A percentile compares a stretch with the other conserved stretches of the same genome.
Evolutionary conservation across 37 sponge, comb jelly and placozoan species (phyloP).

Genomic region (Ianthella basta): DNA sequence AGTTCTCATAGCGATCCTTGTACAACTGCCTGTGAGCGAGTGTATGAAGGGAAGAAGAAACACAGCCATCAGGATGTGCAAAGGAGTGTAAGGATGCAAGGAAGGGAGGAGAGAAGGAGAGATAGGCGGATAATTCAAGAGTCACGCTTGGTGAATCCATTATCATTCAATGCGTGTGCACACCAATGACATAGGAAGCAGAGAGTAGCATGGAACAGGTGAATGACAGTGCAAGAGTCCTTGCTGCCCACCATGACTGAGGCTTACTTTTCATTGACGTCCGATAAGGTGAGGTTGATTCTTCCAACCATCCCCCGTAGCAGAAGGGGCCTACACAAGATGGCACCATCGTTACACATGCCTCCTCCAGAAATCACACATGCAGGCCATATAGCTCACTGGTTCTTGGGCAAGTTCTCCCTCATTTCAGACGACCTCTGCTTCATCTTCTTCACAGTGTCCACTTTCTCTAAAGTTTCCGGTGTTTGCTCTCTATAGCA

Average conservation of each 20-base stretch:
- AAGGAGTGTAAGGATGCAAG: no score
- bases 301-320: slow-evolving; percentile 16
- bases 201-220: no score
- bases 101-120: no score
- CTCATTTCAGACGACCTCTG: neutral
- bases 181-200: neutral
- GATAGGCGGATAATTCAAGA: neutral
- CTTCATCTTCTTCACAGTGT: slow-evolving; percentile 17
- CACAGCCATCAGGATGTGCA: neutral
- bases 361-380: neutral
- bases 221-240: neutral
- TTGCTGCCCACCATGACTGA: neutral
- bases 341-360: no score
- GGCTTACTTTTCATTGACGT: slow-evolving; percentile 17
- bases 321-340: neutral
- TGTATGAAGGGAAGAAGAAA: neutral
- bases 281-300: slow-evolving; percentile 22
- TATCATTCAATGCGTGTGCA: neutral
- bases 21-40: slow-evolving; percentile 6
- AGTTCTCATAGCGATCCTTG: slow-evolving; percentile 44
- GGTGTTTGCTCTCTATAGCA: neutral
- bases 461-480: neutral
- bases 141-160: neutral
- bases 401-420: slow-evolving; percentile 34
- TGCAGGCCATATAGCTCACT: neutral